Evolutionary conservation across 2,888 invertebrate genomes (phyloP).

Genomic region (Cephus sareptanus): DNA sequence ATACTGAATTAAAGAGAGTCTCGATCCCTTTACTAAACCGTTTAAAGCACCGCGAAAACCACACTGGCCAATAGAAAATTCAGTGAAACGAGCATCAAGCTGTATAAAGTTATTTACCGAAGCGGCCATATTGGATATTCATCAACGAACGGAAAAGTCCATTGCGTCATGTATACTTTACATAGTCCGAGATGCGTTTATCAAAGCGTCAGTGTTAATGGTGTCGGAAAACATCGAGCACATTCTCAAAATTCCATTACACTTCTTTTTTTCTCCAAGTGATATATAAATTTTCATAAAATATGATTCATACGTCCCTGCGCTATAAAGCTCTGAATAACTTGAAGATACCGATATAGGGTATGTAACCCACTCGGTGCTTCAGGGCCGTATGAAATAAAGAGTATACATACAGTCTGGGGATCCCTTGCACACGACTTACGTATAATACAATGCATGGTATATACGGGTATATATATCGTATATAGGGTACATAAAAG

Average conservation of each 20-base stretch:
- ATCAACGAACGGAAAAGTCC: background rate
- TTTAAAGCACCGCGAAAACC: background rate
- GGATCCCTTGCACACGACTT: background rate
- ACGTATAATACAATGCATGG: background rate
- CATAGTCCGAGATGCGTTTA: background rate
- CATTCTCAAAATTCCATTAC: too few species aligned
- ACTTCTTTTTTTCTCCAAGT: background rate
- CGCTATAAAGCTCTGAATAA: background rate
- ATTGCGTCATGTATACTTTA: background rate
- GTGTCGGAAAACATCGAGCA: background rate
- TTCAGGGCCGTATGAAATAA: background rate
- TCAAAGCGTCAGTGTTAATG: background rate
- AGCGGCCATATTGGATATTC: background rate
- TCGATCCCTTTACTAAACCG: background rate
- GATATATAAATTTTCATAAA: background rate
- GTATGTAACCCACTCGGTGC: background rate
- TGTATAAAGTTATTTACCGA: background rate
- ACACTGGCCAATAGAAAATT: background rate
- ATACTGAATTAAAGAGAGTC: background rate
- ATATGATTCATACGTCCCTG: background rate
- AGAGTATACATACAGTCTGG: background rate
- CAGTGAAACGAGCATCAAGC: background rate
- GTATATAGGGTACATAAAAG: constrained; percentile 14
- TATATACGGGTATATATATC: background rate
- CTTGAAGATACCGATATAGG: background rate